Evolutionary conservation across 2,797 vertebrate species (phyloP), one percentile per base, ranked within the genome.

Genomic region (Acrossocheilus wenchowensis): DNA sequence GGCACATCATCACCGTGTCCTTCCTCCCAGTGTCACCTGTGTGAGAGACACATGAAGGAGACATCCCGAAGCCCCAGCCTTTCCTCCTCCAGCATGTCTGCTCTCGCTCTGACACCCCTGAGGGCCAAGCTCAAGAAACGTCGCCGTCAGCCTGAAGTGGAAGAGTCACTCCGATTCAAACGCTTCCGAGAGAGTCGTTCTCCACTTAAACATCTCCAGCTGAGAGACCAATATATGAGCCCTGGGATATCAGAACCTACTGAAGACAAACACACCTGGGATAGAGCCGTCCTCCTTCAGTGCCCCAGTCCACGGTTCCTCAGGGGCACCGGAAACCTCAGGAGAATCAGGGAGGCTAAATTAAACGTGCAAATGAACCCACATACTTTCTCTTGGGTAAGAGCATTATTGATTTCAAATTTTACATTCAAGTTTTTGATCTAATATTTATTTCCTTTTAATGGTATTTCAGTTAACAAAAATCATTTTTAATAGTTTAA

Each of bases 61-160:
- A 71, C 39, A 45, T 62, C 41, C 83, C 80, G 85, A 54, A 78
- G 83, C 14, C 84, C 87, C 17, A 86, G 89, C 0, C 90, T 89
- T 91, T 0, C 92, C 92, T 87, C 88, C 4, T 87, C 80, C 50
- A 84, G 81, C 19, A 86, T 91, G 73, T 90, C 91, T 1, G 91
- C 90, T 5, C 91, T 92, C 2, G 89, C 89, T 54, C 69, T 90
- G 34, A 90, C 89, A 3, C 90, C 90, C 8, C 7, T 89, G 5
- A 64, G 94, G 90, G 93, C 90, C 1, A 14, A 87, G 60, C 81
- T 93, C 43, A 92, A 91, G 86, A 96, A 95, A 87, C 94, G 95
- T 6, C 86, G 87, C 86, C 88, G 92, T 60, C 93, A 93, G 15
- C 21, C 87, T 1, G 89, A 87, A 17, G 34, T 81, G 19, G 88